These are phyloP conservation scores for Calameuta idolon DNA, from an alignment of 2,888 invertebrate genomes.

Conservation along the genomic window DNA sequence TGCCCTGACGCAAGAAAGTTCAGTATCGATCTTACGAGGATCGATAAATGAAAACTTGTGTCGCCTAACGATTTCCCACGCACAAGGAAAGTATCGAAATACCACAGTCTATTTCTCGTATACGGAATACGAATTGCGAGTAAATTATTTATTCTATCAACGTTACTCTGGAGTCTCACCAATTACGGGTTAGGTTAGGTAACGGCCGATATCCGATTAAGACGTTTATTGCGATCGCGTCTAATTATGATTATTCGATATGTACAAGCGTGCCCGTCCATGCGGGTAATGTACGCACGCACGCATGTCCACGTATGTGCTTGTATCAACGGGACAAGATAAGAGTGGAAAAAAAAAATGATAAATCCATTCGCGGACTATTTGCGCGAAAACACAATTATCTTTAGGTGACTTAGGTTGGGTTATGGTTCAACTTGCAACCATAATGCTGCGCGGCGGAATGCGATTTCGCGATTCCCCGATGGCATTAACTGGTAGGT, in stretches of 20 bases:
- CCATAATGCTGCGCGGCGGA: not conserved
- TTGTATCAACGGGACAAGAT: not conserved
- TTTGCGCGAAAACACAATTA: not conserved
- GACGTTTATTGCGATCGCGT: not conserved
- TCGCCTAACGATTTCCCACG: not conserved
- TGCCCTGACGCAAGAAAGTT: not conserved
- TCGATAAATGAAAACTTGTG: not conserved
- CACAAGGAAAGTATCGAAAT: not conserved
- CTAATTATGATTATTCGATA: not conserved
- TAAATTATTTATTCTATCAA: not conserved
- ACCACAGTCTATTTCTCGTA: not conserved
- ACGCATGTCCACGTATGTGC: not conserved
- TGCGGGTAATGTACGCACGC: not conserved
- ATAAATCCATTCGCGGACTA: not conserved
- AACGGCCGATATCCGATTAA: not conserved
- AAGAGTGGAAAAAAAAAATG: not conserved
- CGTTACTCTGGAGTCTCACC: not conserved
- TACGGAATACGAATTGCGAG: not conserved
- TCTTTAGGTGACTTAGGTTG: not conserved
- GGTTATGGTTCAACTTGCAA: not conserved
- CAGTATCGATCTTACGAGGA: not conserved
- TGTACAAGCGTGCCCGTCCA: not conserved
- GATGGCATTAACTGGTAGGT: not conserved
- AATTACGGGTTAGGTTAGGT: not conserved
- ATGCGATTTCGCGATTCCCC: not conserved